Percentiles rank a stretch among this genome's conserved stretches.
Conservation (phyloP, 2,113 vertebrate species). For the Otis tarda region DNA sequence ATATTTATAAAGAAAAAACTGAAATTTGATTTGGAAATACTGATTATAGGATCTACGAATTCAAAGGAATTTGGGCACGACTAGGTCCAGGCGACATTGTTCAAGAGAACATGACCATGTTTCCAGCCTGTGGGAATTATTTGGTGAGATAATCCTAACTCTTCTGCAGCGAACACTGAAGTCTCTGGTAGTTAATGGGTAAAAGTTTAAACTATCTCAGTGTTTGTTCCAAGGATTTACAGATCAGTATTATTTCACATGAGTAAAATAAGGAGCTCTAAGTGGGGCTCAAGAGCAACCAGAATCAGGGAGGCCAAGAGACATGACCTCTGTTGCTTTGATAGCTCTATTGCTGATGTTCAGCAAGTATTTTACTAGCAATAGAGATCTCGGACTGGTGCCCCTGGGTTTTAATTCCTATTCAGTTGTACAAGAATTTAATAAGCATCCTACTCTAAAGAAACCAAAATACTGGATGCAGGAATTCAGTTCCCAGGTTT, state of each 20-base stretch:
- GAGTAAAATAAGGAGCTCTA: neutral
- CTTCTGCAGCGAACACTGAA: neutral
- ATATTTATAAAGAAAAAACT: neutral
- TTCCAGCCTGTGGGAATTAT: neutral
- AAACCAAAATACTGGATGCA: neutral
- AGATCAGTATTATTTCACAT: neutral
- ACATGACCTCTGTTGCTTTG: neutral
- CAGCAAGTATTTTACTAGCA: neutral
- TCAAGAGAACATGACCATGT: neutral
- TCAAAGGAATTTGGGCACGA: neutral
- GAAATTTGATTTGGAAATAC: neutral
- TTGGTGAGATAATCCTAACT: neutral
- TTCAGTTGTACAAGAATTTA: neutral
- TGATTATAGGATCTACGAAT: neutral
- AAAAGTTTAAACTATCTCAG: neutral
- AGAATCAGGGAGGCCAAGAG: neutral
- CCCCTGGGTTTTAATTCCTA: neutral
- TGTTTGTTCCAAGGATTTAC: neutral
- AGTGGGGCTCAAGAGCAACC: neutral
- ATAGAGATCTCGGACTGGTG: neutral
- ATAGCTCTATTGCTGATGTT: neutral
- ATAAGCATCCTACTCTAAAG: neutral
- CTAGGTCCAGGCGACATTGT: neutral
- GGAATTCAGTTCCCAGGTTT: conserved; percentile 4
- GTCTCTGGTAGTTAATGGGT: neutral